A percentile compares a stretch with the other conserved stretches of the same genome.
These are phyloP conservation scores for Pelusios castaneus DNA, from an alignment of 2,113 vertebrate species.

Conservation along the genomic window DNA sequence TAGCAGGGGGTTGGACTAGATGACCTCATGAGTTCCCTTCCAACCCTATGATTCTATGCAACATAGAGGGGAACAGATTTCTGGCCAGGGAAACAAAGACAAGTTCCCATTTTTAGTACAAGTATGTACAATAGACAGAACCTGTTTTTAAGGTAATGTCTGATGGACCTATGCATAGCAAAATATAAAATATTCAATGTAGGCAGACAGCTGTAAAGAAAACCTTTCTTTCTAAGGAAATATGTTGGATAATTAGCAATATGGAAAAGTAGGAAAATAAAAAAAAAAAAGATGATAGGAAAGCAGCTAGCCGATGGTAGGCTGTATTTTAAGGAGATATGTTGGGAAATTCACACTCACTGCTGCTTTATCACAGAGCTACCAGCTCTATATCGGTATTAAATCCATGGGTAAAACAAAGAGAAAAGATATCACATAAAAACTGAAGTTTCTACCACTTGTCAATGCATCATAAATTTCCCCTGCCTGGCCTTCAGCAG, in stretches of 20 bases:
- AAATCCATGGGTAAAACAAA: neutral
- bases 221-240: neutral
- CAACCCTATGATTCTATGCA: too few relatives aligned
- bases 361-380: neutral
- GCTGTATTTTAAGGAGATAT: neutral
- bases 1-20: too few relatives aligned
- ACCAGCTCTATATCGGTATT: accelerated
- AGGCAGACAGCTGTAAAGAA: neutral
- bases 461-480: neutral
- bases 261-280: neutral
- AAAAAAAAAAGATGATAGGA: neutral
- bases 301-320: neutral
- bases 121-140: neutral
- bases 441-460: neutral
- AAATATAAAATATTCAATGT: neutral
- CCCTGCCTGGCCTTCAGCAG: neutral
- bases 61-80: neutral
- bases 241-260: neutral
- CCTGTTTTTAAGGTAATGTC: neutral
- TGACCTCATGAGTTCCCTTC: too few relatives aligned
- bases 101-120: neutral
- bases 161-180: neutral
- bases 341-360: neutral
- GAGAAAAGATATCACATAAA: neutral
- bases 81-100: neutral